phyloP scores from a whole-genome alignment of 2,113 vertebrate genomes.

The Trogon surrucura region DNA sequence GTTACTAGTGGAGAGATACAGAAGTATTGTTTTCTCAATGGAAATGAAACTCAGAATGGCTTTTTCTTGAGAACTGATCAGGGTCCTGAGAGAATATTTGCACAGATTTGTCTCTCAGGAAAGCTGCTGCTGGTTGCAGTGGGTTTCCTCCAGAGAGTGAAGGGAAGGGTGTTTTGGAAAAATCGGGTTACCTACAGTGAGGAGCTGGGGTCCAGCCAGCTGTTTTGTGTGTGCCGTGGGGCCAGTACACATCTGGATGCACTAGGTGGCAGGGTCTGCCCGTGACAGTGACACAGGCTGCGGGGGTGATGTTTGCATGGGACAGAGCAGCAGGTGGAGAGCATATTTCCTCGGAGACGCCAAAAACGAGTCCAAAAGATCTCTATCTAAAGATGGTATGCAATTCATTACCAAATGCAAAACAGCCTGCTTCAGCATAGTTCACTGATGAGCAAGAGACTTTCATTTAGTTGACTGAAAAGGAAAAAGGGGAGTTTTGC shows the following conservation, averaged over 20 bases:
- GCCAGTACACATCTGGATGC: slow-evolving; percentile 44
- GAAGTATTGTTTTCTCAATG: background rate
- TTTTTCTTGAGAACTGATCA: background rate
- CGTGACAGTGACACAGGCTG: background rate
- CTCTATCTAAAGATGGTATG: slow-evolving; percentile 51
- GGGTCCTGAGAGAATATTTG: background rate
- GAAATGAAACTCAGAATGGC: background rate
- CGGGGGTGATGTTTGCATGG: background rate
- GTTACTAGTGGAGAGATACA: background rate
- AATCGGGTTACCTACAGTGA: background rate
- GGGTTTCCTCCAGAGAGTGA: background rate
- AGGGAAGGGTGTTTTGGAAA: background rate
- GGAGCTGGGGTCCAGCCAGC: background rate
- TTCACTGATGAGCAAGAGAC: slow-evolving; percentile 15
- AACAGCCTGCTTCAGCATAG: slow-evolving; percentile 31
- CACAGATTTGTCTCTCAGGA: background rate
- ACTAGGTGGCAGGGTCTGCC: slow-evolving; percentile 67
- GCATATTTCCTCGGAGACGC: background rate
- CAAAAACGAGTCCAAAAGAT: slow-evolving; percentile 43
- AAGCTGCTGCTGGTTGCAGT: background rate
- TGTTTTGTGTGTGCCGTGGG: background rate
- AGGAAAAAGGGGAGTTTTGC: background rate
- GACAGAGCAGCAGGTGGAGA: slow-evolving; percentile 44
- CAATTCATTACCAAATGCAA: slow-evolving; percentile 60
- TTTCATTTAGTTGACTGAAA: background rate